Percentiles rank a stretch among this genome's conserved stretches.
Evolutionary conservation across 2,797 vertebrate species (phyloP).

Genomic region (Sphenodon punctatus): DNA sequence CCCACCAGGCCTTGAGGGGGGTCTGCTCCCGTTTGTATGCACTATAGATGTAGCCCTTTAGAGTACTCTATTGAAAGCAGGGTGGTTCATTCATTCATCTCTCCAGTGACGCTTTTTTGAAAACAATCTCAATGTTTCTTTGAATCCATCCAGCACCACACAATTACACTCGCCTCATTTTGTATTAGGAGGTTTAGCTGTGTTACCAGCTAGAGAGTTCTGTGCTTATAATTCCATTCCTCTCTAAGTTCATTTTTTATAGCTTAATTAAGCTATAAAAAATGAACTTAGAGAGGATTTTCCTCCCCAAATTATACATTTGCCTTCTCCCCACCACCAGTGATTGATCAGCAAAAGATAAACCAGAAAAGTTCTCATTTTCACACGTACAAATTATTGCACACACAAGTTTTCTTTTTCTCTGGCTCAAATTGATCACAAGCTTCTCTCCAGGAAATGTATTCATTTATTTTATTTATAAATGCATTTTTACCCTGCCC

Average conservation of each 20-base stretch:
- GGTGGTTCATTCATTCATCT: not conserved
- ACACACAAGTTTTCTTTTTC: not conserved
- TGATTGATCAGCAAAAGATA: not conserved
- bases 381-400: no score
- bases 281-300: not conserved
- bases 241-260: not conserved
- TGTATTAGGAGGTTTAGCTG: not conserved
- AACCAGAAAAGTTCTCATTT: not conserved
- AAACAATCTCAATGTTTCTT: not conserved
- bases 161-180: not conserved
- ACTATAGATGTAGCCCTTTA: not conserved
- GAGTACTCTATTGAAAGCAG: not conserved
- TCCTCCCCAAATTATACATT: not conserved
- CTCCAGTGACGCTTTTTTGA: not conserved
- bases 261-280: not conserved
- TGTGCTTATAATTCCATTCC: not conserved
- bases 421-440: not conserved
- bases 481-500: no score
- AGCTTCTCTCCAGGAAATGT: not conserved
- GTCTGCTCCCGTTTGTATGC: not conserved
- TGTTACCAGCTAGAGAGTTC: not conserved
- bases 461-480: no score
- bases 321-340: not conserved
- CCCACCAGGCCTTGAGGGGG: not conserved
- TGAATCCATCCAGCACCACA: not conserved